phyloP scores from a whole-genome alignment of 2,113 vertebrate genomes.

The Plecotus auritus region DNA sequence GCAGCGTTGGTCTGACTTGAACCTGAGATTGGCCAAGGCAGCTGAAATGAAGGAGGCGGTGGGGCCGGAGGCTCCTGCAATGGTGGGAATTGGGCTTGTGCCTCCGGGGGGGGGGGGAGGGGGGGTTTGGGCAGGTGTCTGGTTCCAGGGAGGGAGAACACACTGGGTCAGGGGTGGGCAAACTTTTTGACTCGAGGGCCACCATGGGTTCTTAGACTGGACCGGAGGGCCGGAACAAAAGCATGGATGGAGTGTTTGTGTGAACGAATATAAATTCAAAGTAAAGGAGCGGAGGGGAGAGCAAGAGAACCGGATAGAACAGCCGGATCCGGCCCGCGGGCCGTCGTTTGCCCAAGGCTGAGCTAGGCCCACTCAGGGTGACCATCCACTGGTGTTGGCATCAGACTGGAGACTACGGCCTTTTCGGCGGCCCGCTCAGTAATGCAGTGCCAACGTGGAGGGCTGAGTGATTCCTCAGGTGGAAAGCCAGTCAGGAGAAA shows the following conservation, averaged over 20 bases:
- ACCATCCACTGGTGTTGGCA: not conserved
- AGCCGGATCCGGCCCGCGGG: no score
- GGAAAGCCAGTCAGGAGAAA: not conserved
- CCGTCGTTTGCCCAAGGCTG: no score
- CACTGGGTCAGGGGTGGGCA: no score
- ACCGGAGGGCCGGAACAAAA: no score
- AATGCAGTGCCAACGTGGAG: not conserved
- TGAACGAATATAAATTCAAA: no score
- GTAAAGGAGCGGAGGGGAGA: no score
- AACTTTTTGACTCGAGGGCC: no score
- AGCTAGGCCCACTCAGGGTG: not conserved
- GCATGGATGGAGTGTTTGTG: no score
- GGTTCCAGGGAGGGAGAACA: no score
- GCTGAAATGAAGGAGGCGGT: not conserved
- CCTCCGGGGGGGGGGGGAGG: slow-evolving; percentile 39
- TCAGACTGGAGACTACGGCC: not conserved
- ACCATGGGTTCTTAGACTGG: no score
- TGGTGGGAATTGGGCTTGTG: slow-evolving; percentile 52
- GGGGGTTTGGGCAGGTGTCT: slow-evolving; percentile 63
- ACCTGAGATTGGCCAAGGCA: not conserved
- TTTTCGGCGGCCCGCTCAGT: not conserved
- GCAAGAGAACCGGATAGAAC: no score
- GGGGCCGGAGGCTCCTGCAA: not conserved
- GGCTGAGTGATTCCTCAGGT: not conserved
- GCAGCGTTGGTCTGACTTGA: not conserved